A percentile compares a stretch with the other conserved stretches of the same genome.
These are phyloP conservation scores for Lypha dubia DNA, from an alignment of 2,888 invertebrate genomes.

Conservation along the genomic window DNA sequence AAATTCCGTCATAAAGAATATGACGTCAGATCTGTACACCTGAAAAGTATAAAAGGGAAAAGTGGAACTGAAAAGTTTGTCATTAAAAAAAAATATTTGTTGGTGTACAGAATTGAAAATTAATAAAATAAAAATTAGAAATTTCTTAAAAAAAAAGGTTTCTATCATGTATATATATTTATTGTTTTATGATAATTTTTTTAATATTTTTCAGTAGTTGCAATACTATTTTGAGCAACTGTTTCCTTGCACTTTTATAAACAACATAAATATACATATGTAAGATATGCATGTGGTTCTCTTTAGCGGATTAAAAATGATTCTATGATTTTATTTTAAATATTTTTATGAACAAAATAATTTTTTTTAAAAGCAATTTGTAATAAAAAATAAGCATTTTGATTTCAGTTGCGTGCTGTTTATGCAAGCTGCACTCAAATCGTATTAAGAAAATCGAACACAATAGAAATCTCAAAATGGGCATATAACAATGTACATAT, in stretches of 20 bases:
- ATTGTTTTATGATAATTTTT: no score
- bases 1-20: no score
- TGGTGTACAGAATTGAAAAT: no score
- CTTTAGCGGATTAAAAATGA: neutral
- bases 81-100: no score
- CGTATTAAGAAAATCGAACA: slow-evolving; percentile 17
- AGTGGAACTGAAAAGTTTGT: no score
- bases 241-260: neutral
- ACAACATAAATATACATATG: neutral
- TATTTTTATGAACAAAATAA: slow-evolving; percentile 13
- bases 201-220: no score
- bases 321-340: slow-evolving; percentile 16
- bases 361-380: slow-evolving; percentile 27
- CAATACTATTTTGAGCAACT: neutral
- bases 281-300: neutral
- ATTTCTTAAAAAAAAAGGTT: no score
- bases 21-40: no score
- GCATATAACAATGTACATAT: neutral
- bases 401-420: slow-evolving; percentile 52
- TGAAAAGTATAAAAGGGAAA: no score
- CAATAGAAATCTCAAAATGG: slow-evolving; percentile 28
- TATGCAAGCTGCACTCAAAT: slow-evolving; percentile 4
- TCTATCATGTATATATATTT: no score
- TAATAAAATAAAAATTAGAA: no score
- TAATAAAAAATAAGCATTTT: slow-evolving; percentile 30